Base-by-base conservation (phyloP, 1,140 invertebrate genomes). In the Gonioctena quinquepunctata region DNA sequence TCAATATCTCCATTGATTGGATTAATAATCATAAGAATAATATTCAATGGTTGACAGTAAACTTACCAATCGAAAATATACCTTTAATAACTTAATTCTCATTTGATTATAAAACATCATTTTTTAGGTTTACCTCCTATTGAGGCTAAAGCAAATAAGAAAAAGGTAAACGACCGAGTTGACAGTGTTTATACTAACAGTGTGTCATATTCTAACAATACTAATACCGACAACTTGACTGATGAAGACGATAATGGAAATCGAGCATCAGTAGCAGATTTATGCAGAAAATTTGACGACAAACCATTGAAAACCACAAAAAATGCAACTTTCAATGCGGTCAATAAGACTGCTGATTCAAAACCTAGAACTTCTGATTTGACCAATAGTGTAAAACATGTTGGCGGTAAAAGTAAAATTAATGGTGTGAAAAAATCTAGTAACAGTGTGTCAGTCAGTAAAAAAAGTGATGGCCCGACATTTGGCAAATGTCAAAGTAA, bases 161-260 rank as follows among this genome's bases (percentile, higher is more conserved):
- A 76, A 79, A 33, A 85, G 86, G 85, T 80, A 81, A 66, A 81
- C 72, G 59, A 70, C 63, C 61, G 69, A 42, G 48, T 52, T 18
- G 50, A 54, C 18, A 16, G 23, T 52, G 27, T 66, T 54, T 54
- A 28, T 66, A 66, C 48, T 66, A 73, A 71, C 48, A 63, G 52
- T 50, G 70, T 66, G 27, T 26, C 52, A 49, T 62, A 16, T 27
- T 71, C 69, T 75, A 71, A 70, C 64, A 74, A 73, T 70, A 73
- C 71, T 72, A 75, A 75, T 50, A 42, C 49, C 48, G 61, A 60
- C 67, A 21, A 62, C 68, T 52, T 84, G 81, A 57, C 82, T 78
- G 50, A 81, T 77, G 66, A 79, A 79, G 87, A 88, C 77, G 86
- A 82, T 64, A 87, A 88, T 74, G 87, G 86, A 7, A 88, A 87